A percentile compares a stretch with the other conserved stretches of the same genome.
Evolutionary conservation across 1,140 invertebrate genomes (phyloP).

Genomic region (Chelonus insularis): DNA sequence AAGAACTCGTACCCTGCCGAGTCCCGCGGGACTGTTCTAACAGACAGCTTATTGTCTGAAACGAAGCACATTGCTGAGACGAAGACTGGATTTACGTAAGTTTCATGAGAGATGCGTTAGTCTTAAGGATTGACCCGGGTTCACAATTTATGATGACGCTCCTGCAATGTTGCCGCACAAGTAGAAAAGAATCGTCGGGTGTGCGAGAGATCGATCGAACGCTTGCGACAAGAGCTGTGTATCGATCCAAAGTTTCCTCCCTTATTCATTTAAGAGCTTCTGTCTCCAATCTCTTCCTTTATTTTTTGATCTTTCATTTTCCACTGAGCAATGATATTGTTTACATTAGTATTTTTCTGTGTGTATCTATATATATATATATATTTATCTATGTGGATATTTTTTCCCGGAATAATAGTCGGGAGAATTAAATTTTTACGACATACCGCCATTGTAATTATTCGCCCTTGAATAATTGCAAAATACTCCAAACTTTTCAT

Average conservation of each 20-base stretch:
- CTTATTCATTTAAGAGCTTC: constrained; percentile 28
- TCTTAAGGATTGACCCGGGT: constrained; percentile 8
- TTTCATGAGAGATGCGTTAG: background rate
- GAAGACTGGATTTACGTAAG: too few relatives aligned
- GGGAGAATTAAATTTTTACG: too few relatives aligned
- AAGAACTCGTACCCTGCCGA: background rate
- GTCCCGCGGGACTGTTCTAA: too few relatives aligned
- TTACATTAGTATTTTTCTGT: too few relatives aligned
- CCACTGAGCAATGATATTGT: too few relatives aligned
- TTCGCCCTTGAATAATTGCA: background rate
- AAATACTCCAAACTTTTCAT: background rate
- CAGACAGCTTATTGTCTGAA: too few relatives aligned
- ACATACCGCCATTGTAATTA: background rate
- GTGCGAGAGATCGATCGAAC: constrained; percentile 26
- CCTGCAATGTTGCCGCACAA: background rate
- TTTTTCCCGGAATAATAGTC: too few relatives aligned
- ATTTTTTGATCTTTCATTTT: too few relatives aligned
- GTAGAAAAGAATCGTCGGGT: constrained; percentile 2
- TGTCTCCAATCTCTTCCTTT: constrained; percentile 23
- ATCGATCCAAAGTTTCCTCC: constrained; percentile 15
- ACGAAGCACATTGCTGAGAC: too few relatives aligned
- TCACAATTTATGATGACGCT: constrained; percentile 33
- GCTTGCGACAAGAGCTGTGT: background rate
- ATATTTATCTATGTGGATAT: too few relatives aligned
- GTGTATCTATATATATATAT: background rate